Evolutionary conservation across 1,140 invertebrate genomes (phyloP), one percentile per base, ranked within the genome.

Genomic region (Brachionus rubens): DNA sequence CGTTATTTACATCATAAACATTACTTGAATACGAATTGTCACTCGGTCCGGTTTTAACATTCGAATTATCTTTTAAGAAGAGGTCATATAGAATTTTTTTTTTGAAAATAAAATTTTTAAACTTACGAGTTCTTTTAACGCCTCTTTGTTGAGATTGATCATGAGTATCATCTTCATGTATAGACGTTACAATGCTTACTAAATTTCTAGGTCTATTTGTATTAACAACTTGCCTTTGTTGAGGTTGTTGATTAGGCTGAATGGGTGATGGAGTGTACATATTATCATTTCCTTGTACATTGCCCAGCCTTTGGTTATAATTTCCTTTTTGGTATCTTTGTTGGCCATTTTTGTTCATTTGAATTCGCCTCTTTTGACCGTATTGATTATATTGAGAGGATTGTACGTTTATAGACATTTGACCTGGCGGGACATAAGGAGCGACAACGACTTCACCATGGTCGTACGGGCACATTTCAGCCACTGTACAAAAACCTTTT

Each of bases 141-240:
- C 68, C 68, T 30, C 68, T 72, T 72, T 48, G 68, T 9, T 72
- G 68, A 12, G n/a, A 33, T 24, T 33, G 12, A 48, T 72, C 30
- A 43, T 65, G 59, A 12, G 19, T 41, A 6, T 65, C 59, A 65
- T 65, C 59, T 65, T 65, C 59, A 72, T 72, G 28, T 7, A 33
- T 33, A 9, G 68, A 72, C 50, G 68, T 72, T 14, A 72, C 68
- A 33, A 72, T 72, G 28, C 14, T 72, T 12, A 72, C 68, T 54
- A 72, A 72, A 72, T 72, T 72, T 21, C 68, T 36, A 24, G 68
- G 68, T 21, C 68, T 48, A 33, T 54, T 54, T 3, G 50, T 40
- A 24, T 21, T 48, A 10, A 24, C 28, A 19, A 40, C 24, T 72
- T 41, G 28, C 14, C 30, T 54, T 21, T 30, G 1, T 52, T 70